phyloP scores from a whole-genome alignment of 2,113 vertebrate genomes.

The Pitta sordida region DNA sequence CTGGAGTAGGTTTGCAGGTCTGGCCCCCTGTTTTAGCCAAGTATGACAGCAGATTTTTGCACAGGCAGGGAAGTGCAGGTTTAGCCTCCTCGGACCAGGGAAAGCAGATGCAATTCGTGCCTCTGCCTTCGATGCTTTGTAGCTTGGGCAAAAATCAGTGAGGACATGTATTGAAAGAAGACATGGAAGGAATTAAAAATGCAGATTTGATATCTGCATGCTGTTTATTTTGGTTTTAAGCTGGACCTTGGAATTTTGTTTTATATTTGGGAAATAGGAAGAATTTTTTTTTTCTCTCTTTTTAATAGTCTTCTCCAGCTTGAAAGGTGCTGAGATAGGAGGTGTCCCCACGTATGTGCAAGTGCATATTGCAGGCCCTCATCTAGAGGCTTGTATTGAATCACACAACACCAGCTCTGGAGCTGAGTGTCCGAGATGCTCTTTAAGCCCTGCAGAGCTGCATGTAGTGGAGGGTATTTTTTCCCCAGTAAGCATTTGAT shows the following conservation, averaged over 20 bases:
- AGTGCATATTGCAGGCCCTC: background rate
- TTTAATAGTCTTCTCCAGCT: background rate
- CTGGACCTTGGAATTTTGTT: background rate
- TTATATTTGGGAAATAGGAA: background rate
- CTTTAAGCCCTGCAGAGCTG: background rate
- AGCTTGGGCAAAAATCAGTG: background rate
- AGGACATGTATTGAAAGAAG: rapidly evolving
- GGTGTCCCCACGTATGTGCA: rapidly evolving
- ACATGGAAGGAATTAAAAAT: background rate
- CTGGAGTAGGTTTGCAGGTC: background rate
- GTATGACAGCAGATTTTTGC: background rate
- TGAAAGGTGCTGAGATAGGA: background rate
- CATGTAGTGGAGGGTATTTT: background rate
- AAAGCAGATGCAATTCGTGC: rapidly evolving
- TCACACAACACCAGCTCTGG: background rate
- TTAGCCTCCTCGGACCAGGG: background rate
- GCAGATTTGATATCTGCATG: background rate
- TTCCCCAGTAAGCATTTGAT: background rate
- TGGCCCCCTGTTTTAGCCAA: background rate
- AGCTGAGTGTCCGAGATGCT: background rate
- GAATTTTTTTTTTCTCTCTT: background rate
- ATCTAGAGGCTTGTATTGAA: background rate
- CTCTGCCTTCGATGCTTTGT: background rate
- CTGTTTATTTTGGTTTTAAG: background rate
- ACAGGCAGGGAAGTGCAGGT: rapidly evolving